Conservation (phyloP, 2,113 vertebrate genomes). For the Malurus alboscapulatus region DNA sequence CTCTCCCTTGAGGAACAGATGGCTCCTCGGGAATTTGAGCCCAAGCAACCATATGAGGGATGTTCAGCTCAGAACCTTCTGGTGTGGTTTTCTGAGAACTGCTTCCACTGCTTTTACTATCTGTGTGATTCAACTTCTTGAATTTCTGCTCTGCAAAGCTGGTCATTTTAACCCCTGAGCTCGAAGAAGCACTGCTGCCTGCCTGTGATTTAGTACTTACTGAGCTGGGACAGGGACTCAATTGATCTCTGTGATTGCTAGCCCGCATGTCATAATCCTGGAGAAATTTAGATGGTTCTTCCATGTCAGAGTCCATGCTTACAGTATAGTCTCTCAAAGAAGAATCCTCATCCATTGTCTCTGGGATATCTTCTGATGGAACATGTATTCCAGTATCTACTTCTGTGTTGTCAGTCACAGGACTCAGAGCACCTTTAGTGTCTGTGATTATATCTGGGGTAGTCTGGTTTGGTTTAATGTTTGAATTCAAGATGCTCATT, state of each 20-base stretch:
- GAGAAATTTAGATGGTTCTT: slow-evolving; percentile 77
- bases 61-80: slow-evolving; percentile 88
- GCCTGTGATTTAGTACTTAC: slow-evolving; percentile 87
- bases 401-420: slow-evolving; percentile 86
- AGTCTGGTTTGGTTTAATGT: slow-evolving; percentile 65
- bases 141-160: slow-evolving; percentile 97
- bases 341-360: slow-evolving; percentile 94
- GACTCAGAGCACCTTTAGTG: slow-evolving; percentile 79
- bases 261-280: slow-evolving; percentile 83
- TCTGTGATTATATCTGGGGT: slow-evolving; percentile 81
- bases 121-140: slow-evolving; percentile 82
- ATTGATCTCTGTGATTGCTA: slow-evolving; percentile 72
- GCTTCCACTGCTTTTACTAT: slow-evolving; percentile 84
- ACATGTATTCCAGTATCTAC: slow-evolving; percentile 94
- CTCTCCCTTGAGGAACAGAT: slow-evolving; percentile 77
- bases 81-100: slow-evolving; percentile 94
- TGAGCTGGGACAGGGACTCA: slow-evolving; percentile 87
- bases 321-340: slow-evolving; percentile 93
- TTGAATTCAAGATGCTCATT: slow-evolving; percentile 72
- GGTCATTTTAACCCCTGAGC: slow-evolving; percentile 89
- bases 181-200: slow-evolving; percentile 87
- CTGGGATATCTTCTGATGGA: slow-evolving; percentile 92
- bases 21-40: slow-evolving; percentile 86
- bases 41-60: slow-evolving; percentile 89
- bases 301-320: slow-evolving; percentile 93